Evolutionary conservation across 2,797 vertebrate genomes (phyloP), one percentile per base, ranked within the genome.

Genomic region (Bradypodion pumilum): DNA sequence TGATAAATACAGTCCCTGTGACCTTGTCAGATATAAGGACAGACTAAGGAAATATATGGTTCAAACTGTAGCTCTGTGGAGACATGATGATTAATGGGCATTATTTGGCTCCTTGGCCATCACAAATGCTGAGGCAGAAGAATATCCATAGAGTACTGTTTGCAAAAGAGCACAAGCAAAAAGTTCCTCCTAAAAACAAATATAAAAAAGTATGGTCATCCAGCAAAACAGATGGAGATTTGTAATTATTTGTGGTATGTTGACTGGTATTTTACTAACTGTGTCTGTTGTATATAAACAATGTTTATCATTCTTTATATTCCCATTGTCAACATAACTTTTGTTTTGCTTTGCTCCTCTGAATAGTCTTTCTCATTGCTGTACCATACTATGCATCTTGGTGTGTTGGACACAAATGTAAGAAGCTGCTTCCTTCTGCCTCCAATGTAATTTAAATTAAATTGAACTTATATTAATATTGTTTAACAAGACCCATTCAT

Each of bases 201-300:
- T 32, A 60, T 19, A 70, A 68, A 27, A 44, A 59, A 25, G n/a
- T 15, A 62, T 49, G 40, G 5, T 44, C 32, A 37, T 16, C 32
- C 25, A 62, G 62, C 40, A 1, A 72, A 70, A 78, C 82, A 84
- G 82, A 66, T 84, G 76, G 49, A 83, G 44, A 37, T 87, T n/a
- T 83, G 42, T 25, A 32, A 2, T 79, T 63, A n/a, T 15, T 0
- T 0, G 23, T 2, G 49, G 19, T n/a, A n/a, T 16, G 44, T 4
- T 1, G 0, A n/a, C 9, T 0, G 1, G 80, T 29, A 1, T 21
- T 90, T 69, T 72, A 32, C 78, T 6, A 4, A 62, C 62, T 69
- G 62, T 10, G 1, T 40, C 0, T 77, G 70, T 62, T 90, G 49
- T 69, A 68, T 13, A 0, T 60, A 78, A 59, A 40, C 29, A 3